Base-by-base conservation (phyloP, 1,140 invertebrate species). In the Neelides sp. region DNA sequence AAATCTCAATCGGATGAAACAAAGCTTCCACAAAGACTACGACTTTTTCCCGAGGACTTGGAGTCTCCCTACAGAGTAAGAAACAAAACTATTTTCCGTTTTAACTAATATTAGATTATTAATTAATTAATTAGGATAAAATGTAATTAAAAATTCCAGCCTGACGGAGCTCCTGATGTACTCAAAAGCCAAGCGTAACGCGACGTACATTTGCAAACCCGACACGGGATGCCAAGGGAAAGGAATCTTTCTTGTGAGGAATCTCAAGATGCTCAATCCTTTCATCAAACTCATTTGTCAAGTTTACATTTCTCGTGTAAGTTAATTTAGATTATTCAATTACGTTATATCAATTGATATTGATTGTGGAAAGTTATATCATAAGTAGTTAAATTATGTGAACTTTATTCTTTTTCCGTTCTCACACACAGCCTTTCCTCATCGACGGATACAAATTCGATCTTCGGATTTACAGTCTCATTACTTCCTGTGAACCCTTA, bases 381-480 rank as follows among this genome's bases (percentile, higher is more conserved):
- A 43, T 43, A 35, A 20, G 15, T 24, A 5, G 32, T 30, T 8
- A 7, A 45, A 13, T 28, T 28, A 5, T 19, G 20, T 13, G 10
- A 45, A 3, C 23, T 36, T 48, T 24, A 22, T 24, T 17, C 12
- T 44, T 15, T 37, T 23, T 44, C 28, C 10, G 22, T 36, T 49
- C 19, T n/a, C n/a, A n/a, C n/a, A n/a, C n/a, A 23, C 17, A 79
- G 69, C 84, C 84, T 0, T 89, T 87, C 61, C 73, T 95, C 3
- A 86, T 97, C 27, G 90, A 98, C 71, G 89, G 88, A 15, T 94
- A 85, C 64, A 98, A 98, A 71, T 98, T 98, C 71, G 94, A 98
- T 69, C 74, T 98, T 26, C 75, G 94, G 48, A 75, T 98, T 13
- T 98, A 98, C 67, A 83, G 86, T 0, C 73, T 95, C 12, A 83